Percentiles rank a stretch among this genome's conserved stretches.
Evolutionary conservation across 2,888 invertebrate species (phyloP).

Genomic region (Unio pictorum): DNA sequence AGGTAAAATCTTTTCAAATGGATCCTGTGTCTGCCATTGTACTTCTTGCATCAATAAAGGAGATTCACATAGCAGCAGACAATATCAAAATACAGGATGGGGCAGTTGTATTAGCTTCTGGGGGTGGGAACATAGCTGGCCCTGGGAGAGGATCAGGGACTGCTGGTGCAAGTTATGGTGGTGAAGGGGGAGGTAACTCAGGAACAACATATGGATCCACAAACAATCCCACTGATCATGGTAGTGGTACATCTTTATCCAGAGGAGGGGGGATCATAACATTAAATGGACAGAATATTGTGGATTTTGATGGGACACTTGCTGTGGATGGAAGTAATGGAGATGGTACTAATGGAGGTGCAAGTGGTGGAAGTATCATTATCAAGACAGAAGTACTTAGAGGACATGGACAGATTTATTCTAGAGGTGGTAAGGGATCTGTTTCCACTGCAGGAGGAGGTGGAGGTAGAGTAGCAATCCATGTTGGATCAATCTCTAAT

Average conservation of each 20-base stretch:
- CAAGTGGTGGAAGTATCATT: constrained; percentile 8
- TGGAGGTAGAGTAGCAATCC: constrained; percentile 44
- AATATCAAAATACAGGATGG: constrained; percentile 21
- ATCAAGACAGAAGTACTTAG: too few relatives aligned
- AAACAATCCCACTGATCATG: constrained; percentile 25
- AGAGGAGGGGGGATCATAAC: constrained; percentile 49
- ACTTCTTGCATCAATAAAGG: constrained; percentile 9
- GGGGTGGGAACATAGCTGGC: constrained; percentile 30
- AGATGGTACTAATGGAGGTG: constrained; percentile 3
- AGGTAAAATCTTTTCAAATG: constrained; percentile 19
- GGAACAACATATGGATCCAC: constrained; percentile 39
- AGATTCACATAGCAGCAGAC: constrained; percentile 13
- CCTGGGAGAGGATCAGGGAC: constrained; percentile 14
- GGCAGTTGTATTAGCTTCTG: constrained; percentile 21
- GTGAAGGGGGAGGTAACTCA: constrained; percentile 38
- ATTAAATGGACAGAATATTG: constrained; percentile 18
- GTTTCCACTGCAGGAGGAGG: constrained; percentile 45
- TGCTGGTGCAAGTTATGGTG: constrained; percentile 52
- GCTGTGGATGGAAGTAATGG: constrained; percentile 31
- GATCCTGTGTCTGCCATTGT: constrained; percentile 12
- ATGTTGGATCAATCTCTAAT: constrained; percentile 18
- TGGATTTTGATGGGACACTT: constrained; percentile 40
- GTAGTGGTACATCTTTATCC: constrained; percentile 34
- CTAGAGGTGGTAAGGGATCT: constrained; percentile 14
- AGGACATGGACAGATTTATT: too few relatives aligned